Percentiles rank a stretch among this genome's conserved stretches.
phyloP scores from a whole-genome alignment of 2,113 vertebrate genomes.

The Serilophus lunatus region DNA sequence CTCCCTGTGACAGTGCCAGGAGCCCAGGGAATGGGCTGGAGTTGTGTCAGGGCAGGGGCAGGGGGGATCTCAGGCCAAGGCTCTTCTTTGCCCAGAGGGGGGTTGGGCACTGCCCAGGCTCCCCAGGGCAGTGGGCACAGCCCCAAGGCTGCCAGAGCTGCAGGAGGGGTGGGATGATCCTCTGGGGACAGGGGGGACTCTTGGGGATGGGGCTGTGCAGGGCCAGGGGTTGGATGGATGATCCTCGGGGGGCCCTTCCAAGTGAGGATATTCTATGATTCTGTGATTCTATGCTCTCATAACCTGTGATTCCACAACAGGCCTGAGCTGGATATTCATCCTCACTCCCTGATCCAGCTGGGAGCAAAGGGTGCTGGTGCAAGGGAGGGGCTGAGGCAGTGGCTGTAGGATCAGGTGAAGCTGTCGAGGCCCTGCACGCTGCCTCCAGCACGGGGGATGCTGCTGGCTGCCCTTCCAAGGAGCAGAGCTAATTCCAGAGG shows the following conservation, averaged over 20 bases:
- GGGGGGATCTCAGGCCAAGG: no score
- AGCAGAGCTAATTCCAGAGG: neutral
- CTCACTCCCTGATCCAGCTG: neutral
- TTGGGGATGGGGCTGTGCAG: no score
- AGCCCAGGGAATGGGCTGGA: no score
- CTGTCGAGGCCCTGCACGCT: neutral
- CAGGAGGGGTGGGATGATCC: no score
- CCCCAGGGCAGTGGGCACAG: no score
- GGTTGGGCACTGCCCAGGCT: no score
- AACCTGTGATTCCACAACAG: neutral
- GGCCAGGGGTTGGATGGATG: no score
- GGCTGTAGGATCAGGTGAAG: neutral
- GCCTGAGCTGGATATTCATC: neutral
- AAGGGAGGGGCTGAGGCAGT: neutral
- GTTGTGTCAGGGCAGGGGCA: no score
- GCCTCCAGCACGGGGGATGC: neutral
- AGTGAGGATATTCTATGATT: neutral
- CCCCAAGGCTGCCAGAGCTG: no score
- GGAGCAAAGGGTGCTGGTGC: neutral
- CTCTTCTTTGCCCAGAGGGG: no score
- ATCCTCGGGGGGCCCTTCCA: fast-evolving
- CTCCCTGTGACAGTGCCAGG: neutral
- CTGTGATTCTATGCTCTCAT: neutral
- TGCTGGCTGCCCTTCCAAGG: neutral
- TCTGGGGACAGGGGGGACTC: no score